Percentiles rank a stretch among this genome's conserved stretches.
Conservation (phyloP, 92 coral and sea anemone species). For the Actinostola sp. region DNA sequence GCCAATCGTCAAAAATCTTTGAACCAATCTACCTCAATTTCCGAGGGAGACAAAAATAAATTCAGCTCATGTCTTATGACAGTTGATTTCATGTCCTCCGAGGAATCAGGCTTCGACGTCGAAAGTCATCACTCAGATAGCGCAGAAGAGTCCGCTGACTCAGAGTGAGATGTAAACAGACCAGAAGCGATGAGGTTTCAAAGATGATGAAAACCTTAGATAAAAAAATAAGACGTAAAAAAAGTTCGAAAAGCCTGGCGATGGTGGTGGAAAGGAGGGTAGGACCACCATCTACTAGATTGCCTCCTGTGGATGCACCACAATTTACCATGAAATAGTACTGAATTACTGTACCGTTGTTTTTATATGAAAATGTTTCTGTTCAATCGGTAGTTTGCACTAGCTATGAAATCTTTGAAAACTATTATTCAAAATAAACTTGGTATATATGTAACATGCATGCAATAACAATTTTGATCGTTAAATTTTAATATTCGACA, state of each 20-base stretch:
- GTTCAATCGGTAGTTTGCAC: no score
- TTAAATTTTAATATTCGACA: no score
- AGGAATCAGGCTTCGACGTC: slow-evolving; percentile 25
- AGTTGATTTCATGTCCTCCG: slow-evolving; percentile 12
- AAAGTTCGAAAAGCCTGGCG: background rate
- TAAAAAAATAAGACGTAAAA: background rate
- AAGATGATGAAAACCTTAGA: slow-evolving; percentile 2
- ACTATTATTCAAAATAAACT: no score
- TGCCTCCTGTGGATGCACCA: background rate
- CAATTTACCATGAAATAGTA: background rate
- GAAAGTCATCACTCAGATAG: no score
- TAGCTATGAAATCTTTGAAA: no score
- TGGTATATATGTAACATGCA: no score
- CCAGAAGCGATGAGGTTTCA: background rate
- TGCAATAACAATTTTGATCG: no score
- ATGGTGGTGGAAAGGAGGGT: slow-evolving; percentile 1
- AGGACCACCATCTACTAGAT: slow-evolving; percentile 6
- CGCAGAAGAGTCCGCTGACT: no score
- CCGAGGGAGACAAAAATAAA: slow-evolving; percentile 13
- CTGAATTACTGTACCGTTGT: background rate
- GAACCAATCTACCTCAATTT: slow-evolving; percentile 10
- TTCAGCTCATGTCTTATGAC: background rate
- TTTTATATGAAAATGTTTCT: no score
- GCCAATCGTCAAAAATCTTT: slow-evolving; percentile 1
- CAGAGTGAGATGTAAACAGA: no score